A percentile compares a stretch with the other conserved stretches of the same genome.
phyloP scores from a whole-genome alignment of 2,888 invertebrate genomes.

The Pterobdella sp. region DNA sequence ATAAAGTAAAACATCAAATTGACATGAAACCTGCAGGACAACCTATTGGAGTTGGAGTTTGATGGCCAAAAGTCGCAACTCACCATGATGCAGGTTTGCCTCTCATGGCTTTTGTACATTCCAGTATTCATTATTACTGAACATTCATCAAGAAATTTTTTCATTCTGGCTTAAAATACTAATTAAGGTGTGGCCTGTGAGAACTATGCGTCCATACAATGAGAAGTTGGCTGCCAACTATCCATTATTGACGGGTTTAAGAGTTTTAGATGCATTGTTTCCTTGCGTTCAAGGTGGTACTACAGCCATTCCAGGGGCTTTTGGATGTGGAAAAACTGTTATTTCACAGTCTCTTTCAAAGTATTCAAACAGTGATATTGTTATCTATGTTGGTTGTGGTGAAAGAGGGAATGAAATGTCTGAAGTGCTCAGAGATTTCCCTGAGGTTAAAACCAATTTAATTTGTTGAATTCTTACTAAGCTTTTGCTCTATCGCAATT shows the following conservation, averaged over 20 bases:
- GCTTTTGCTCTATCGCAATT: no score
- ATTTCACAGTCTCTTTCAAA: conserved; percentile 98
- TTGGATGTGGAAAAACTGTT: conserved; percentile 99
- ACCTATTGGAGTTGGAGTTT: conserved; percentile 96
- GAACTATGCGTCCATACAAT: conserved; percentile 88
- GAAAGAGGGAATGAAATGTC: conserved; percentile 99
- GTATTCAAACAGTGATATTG: conserved; percentile 98
- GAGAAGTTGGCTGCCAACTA: conserved; percentile 98
- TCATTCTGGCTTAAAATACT: conserved; percentile 89
- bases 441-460: no score
- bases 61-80: conserved; percentile 85
- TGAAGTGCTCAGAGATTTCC: conserved; percentile 95
- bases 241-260: conserved; percentile 91
- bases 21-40: conserved; percentile 59
- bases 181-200: conserved; percentile 83
- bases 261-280: conserved; percentile 94
- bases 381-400: conserved; percentile 98
- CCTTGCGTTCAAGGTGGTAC: conserved; percentile 99
- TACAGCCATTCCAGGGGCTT: conserved; percentile 97
- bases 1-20: not conserved
- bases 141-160: conserved; percentile 92
- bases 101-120: no score
- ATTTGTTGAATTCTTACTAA: no score
- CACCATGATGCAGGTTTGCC: conserved; percentile 97
- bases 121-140: conserved; percentile 88